Conservation (phyloP, 2,888 invertebrate genomes). For the Orthosia gracilis region DNA sequence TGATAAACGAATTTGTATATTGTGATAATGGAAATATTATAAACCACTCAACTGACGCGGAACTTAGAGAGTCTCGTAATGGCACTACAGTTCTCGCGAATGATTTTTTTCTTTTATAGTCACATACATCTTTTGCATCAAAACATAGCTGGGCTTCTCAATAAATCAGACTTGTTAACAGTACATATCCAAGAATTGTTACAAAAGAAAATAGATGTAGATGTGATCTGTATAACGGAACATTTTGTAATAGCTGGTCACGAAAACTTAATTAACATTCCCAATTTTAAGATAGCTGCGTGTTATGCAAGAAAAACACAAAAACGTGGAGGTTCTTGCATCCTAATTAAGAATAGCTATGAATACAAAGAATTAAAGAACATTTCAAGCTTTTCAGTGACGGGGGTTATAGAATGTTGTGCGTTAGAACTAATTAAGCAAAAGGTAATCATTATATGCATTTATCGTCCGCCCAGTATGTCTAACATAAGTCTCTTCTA, state of each 20-base stretch:
- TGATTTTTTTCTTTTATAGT: neutral
- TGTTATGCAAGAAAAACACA: conserved; percentile 7
- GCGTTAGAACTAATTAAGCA: too few species aligned
- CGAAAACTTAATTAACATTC: conserved; percentile 5
- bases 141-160: too few species aligned
- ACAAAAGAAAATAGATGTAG: conserved; percentile 5
- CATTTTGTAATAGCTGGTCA: conserved; percentile 6
- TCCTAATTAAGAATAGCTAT: neutral
- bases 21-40: neutral
- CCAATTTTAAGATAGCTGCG: neutral
- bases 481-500: neutral
- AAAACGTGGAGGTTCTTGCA: neutral
- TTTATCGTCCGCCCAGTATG: conserved; percentile 2
- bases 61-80: neutral
- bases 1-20: conserved; percentile 4
- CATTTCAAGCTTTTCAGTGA: too few species aligned
- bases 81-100: neutral
- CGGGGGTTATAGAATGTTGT: too few species aligned
- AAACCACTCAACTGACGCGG: neutral
- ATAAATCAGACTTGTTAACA: neutral
- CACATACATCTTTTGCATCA: too few species aligned
- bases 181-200: conserved; percentile 4
- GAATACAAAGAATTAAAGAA: conserved; percentile 2
- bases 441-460: neutral
- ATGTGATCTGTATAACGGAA: conserved; percentile 2